These are phyloP conservation scores for Aporrectodea caliginosa DNA, from an alignment of 1,140 invertebrate species.

Conservation along the genomic window DNA sequence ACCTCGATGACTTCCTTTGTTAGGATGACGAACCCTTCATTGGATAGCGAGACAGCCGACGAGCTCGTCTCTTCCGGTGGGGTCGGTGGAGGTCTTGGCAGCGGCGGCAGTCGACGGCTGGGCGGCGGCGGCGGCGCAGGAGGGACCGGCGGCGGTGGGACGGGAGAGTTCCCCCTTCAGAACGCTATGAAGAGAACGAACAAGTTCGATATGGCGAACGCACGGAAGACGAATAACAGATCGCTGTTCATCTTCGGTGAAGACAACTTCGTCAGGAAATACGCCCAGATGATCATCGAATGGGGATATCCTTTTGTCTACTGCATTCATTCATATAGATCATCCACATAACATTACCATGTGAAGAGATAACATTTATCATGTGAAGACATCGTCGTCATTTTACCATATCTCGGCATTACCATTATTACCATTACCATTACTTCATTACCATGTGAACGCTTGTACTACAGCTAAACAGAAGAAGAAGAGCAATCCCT, in stretches of 20 bases:
- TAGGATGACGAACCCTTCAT: neutral
- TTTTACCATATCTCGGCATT: too few species aligned
- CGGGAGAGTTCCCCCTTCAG: neutral
- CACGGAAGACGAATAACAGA: conserved; percentile 12
- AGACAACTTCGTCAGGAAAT: conserved; percentile 91
- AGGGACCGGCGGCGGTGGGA: neutral
- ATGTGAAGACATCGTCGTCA: too few species aligned
- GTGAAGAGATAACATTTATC: too few species aligned
- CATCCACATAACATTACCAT: too few species aligned
- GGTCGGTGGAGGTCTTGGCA: neutral
- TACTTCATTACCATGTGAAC: too few species aligned
- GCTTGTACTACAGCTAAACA: too few species aligned
- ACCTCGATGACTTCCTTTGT: neutral
- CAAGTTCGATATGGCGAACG: neutral
- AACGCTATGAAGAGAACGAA: neutral
- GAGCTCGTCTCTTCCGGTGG: neutral
- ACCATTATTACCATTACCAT: too few species aligned
- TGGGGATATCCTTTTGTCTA: conserved; percentile 93
- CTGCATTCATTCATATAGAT: too few species aligned
- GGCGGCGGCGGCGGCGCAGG: neutral
- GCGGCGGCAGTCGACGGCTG: neutral
- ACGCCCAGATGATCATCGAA: conserved; percentile 98
- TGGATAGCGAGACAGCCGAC: neutral
- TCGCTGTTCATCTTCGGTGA: conserved; percentile 96
- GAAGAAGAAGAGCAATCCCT: too few species aligned